phyloP scores from a whole-genome alignment of 1,140 invertebrate species.

The Zaprionus davidi region DNA sequence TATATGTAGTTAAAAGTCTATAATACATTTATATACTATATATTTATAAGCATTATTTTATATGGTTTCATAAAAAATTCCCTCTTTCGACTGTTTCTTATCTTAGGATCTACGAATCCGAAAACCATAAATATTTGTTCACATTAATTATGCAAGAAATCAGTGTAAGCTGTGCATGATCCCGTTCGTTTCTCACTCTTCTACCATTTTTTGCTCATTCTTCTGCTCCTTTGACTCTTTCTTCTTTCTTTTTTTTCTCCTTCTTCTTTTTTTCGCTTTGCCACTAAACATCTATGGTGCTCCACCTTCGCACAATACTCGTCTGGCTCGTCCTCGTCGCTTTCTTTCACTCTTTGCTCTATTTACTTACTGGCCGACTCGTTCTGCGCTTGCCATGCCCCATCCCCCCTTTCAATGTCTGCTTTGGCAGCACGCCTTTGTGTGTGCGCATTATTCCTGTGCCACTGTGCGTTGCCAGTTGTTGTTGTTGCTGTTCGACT shows the following conservation, averaged over 20 bases:
- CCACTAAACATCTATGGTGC: constrained; percentile 57
- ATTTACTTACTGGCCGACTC: constrained; percentile 30
- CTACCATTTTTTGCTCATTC: constrained; percentile 1
- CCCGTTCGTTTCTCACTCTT: neutral
- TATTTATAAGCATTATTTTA: too few relatives aligned
- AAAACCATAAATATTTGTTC: neutral
- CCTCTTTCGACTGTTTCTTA: too few relatives aligned
- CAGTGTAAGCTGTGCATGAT: constrained; percentile 25
- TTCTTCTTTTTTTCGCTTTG: constrained; percentile 38
- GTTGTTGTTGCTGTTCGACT: constrained; percentile 50
- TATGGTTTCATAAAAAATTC: too few relatives aligned
- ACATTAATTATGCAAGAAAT: neutral
- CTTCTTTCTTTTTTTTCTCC: neutral
- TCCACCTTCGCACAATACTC: constrained; percentile 7
- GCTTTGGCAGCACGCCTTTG: constrained; percentile 37
- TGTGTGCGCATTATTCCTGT: constrained; percentile 59
- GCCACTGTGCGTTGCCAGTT: constrained; percentile 43
- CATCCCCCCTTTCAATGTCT: neutral
- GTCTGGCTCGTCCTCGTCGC: constrained; percentile 14
- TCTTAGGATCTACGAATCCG: too few relatives aligned
- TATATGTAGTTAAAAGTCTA: too few relatives aligned
- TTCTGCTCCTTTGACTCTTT: neutral
- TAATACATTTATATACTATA: too few relatives aligned
- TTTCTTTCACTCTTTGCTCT: constrained; percentile 38
- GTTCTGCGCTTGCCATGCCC: neutral